Evolutionary conservation across 2,888 invertebrate genomes (phyloP).

Genomic region (Anagyrus pseudococci): DNA sequence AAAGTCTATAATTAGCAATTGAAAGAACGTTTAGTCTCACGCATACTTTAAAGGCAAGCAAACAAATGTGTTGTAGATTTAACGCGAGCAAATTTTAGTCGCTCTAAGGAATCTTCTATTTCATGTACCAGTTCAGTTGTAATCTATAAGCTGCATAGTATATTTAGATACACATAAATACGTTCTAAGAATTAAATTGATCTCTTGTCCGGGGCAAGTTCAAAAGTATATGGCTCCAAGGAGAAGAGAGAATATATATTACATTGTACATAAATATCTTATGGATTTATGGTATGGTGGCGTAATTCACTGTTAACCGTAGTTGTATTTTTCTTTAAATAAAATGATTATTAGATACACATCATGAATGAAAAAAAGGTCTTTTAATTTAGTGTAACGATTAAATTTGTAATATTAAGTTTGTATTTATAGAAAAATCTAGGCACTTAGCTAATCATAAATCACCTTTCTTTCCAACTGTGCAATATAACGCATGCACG

Average conservation of each 20-base stretch:
- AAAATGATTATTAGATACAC: constrained; percentile 53
- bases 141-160: constrained; percentile 45
- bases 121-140: constrained; percentile 49
- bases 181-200: constrained; percentile 27
- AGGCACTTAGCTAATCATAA: no score
- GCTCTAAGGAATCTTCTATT: constrained; percentile 41
- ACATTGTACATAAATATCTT: constrained; percentile 55
- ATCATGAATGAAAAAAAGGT: constrained; percentile 2
- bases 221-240: constrained; percentile 8
- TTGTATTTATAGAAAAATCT: no score
- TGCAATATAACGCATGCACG: constrained; percentile 12
- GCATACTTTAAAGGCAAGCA: constrained; percentile 37
- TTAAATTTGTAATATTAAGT: no score
- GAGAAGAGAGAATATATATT: constrained; percentile 34
- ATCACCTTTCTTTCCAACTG: constrained; percentile 1
- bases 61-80: constrained; percentile 43
- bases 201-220: constrained; percentile 19
- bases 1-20: constrained; percentile 37
- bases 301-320: constrained; percentile 57
- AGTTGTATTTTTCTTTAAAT: constrained; percentile 59
- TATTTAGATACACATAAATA: constrained; percentile 37
- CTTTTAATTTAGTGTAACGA: background rate
- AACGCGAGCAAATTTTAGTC: constrained; percentile 44
- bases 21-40: constrained; percentile 38
- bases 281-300: constrained; percentile 51